A percentile compares a stretch with the other conserved stretches of the same genome.
These are phyloP conservation scores for Sprattus sprattus DNA, from an alignment of 2,113 vertebrate genomes.

Conservation along the genomic window DNA sequence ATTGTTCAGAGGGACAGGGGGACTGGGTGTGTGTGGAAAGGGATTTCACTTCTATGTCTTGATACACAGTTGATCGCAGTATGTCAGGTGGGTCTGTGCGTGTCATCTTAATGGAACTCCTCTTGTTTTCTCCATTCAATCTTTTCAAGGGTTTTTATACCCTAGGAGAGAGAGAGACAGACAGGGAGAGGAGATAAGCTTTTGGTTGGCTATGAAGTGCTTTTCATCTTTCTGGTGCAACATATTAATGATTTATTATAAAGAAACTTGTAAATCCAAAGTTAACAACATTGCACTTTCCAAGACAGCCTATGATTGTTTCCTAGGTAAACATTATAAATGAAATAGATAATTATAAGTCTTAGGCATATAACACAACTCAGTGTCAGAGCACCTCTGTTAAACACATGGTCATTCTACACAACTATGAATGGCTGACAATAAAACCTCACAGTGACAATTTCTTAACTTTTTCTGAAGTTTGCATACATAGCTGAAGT, in stretches of 20 bases:
- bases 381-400: background rate
- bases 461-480: background rate
- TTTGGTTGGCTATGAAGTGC: background rate
- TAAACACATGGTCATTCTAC: background rate
- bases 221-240: background rate
- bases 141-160: slow-evolving; percentile 69
- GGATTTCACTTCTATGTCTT: slow-evolving; percentile 84
- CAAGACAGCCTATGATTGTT: background rate
- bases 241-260: background rate
- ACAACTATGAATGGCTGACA: background rate
- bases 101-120: slow-evolving; percentile 93
- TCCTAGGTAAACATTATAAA: background rate
- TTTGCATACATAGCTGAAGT: background rate
- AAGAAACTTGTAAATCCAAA: background rate
- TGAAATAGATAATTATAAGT: background rate
- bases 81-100: slow-evolving; percentile 94
- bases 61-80: slow-evolving; percentile 90
- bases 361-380: background rate
- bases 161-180: slow-evolving; percentile 56
- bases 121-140: slow-evolving; percentile 78
- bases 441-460: background rate
- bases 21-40: slow-evolving; percentile 68
- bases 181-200: slow-evolving; percentile 30
- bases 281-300: background rate
- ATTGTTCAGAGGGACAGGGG: slow-evolving; percentile 75